These are phyloP conservation scores for Chaetodon auriga DNA, from an alignment of 2,113 vertebrate species.

Conservation along the genomic window DNA sequence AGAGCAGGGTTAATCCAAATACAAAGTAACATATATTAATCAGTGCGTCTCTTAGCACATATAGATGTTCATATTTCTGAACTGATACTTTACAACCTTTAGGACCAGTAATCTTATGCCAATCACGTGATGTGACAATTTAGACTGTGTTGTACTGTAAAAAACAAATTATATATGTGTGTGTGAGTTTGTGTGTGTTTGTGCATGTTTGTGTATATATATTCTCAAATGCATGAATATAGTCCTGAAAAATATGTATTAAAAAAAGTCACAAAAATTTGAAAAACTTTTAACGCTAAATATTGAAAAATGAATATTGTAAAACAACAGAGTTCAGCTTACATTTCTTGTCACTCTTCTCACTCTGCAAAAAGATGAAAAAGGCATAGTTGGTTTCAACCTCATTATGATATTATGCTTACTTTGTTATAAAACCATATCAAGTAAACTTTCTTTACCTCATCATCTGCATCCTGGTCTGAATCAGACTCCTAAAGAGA, in stretches of 20 bases:
- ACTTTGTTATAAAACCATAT: neutral
- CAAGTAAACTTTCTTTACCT: constrained; percentile 84
- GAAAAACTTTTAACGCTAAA: neutral
- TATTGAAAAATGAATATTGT: neutral
- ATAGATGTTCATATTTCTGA: constrained; percentile 7
- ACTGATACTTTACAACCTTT: constrained; percentile 36
- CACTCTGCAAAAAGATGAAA: constrained; percentile 87
- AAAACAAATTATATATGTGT: neutral
- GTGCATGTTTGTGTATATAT: too few species aligned
- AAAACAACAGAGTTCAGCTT: constrained; percentile 80
- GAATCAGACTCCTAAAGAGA: constrained; percentile 94
- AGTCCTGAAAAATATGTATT: neutral
- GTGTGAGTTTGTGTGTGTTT: neutral
- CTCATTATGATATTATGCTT: neutral
- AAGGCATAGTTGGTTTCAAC: constrained; percentile 37
- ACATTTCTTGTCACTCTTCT: constrained; percentile 97
- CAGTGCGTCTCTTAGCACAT: constrained; percentile 19
- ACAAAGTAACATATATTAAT: constrained; percentile 6
- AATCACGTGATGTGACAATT: neutral
- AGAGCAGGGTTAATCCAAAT: constrained; percentile 46
- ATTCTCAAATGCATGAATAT: neutral
- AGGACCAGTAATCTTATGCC: constrained; percentile 16
- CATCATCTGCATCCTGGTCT: constrained; percentile 95
- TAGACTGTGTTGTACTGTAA: neutral
- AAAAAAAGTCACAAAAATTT: neutral